Conservation (phyloP, 2,113 vertebrate genomes). For the Phocoena phocoena region DNA sequence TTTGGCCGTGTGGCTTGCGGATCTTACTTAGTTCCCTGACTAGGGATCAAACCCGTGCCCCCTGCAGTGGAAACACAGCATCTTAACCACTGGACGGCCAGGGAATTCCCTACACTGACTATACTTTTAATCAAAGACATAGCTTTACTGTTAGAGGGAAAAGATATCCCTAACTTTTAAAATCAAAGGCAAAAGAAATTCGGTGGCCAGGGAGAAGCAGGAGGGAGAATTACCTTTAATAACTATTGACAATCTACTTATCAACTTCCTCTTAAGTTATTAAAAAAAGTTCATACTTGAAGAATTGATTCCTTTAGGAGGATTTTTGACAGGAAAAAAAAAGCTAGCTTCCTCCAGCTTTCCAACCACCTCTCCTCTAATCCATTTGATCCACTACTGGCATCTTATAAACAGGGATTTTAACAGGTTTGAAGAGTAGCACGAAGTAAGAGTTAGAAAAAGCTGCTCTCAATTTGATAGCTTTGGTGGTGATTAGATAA, state of each 20-base stretch:
- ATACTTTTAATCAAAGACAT: background rate
- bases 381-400: background rate
- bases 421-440: background rate
- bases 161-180: background rate
- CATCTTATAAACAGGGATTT: background rate
- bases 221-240: background rate
- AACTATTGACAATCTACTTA: background rate
- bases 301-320: background rate
- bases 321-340: background rate
- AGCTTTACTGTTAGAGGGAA: background rate
- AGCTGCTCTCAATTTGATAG: background rate
- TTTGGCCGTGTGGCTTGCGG: no score
- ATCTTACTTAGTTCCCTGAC: no score
- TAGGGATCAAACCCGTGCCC: no score
- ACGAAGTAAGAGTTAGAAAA: no score
- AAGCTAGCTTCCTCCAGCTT: background rate
- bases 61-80: no score
- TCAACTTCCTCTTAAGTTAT: background rate
- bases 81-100: no score
- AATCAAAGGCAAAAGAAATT: background rate
- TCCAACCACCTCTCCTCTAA: background rate
- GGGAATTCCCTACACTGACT: no score
- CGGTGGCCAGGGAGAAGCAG: background rate
- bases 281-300: background rate
- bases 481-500: no score